Base-by-base conservation (phyloP, 2,113 vertebrate species). In the Eidolon helvum region DNA sequence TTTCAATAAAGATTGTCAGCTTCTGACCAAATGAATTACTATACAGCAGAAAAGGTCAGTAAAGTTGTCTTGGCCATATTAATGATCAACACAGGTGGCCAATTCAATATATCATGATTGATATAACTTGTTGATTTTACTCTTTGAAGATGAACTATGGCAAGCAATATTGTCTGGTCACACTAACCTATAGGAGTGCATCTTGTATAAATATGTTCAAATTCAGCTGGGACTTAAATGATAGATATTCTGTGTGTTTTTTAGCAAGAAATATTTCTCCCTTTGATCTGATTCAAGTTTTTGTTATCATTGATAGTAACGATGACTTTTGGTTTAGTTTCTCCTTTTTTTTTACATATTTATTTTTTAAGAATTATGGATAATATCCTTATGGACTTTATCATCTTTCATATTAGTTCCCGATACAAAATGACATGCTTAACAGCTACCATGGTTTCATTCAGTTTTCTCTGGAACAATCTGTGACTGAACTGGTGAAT, bases 381-480 rank as follows among this genome's bases (percentile, higher is more conserved):
- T 90, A 65, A 71, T 82, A 53, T 28, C 53, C 35, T 86, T 75
- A 91, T 77, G 72, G 69, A 50, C 33, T 94, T 94, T 61, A 86
- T 95, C 66, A 94, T 90, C 83, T 95, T 87, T 96, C 91, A 57
- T 75, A 88, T 94, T 93, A 95, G n/a, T 22, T 86, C 50, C 94
- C 89, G 87, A 75, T 95, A 71, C 26, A 96, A 97, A 91, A 84
- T 95, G 88, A 71, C 77, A 72, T 48, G 38, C 82, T 93, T 74
- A 96, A 84, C 38, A 45, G 50, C 59, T 84, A 69, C 33, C 89
- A 50, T 83, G 68, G 91, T 93, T 97, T 94, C 53, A 95, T 77
- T n/a, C 57, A 74, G 78, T 71, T 94, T 97, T 89, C 92, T 94
- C 78, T 91, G 57, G 91, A 95, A 92, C 24, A 95, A 55, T 84